These are phyloP conservation scores for Calephelis perditalis DNA, from an alignment of 2,888 invertebrate genomes.

Conservation along the genomic window DNA sequence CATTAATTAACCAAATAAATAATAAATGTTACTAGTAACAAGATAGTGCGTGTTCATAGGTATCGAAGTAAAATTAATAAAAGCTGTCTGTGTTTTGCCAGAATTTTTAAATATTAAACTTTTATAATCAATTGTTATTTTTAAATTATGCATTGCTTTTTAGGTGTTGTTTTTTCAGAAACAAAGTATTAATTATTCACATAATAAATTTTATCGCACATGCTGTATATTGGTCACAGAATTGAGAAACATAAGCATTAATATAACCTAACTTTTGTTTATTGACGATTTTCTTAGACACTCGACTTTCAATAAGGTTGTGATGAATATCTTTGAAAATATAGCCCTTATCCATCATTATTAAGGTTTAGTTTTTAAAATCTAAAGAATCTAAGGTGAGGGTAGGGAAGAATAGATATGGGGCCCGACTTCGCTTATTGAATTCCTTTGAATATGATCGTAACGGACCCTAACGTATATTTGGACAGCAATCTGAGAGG, in stretches of 20 bases:
- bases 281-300: conserved; percentile 71
- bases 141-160: too few relatives aligned
- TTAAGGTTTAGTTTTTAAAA: conserved; percentile 34
- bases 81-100: too few relatives aligned
- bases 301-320: conserved; percentile 50
- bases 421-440: conserved; percentile 62
- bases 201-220: conserved; percentile 29
- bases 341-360: conserved; percentile 14
- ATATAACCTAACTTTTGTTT: conserved; percentile 73
- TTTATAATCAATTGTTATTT: too few relatives aligned
- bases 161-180: too few relatives aligned
- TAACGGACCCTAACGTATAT: conserved; percentile 77
- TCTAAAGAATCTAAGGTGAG: conserved; percentile 39
- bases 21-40: too few relatives aligned
- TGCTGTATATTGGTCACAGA: conserved; percentile 41
- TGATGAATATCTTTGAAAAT: conserved; percentile 25
- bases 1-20: too few relatives aligned
- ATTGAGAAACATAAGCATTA: conserved; percentile 54
- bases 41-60: too few relatives aligned
- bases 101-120: too few relatives aligned
- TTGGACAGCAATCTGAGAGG: conserved; percentile 75
- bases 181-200: neutral
- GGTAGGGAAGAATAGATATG: conserved; percentile 73
- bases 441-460: conserved; percentile 66
- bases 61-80: too few relatives aligned